Base-by-base conservation (phyloP, 2,888 invertebrate species). In the Mythimna loreyi region DNA sequence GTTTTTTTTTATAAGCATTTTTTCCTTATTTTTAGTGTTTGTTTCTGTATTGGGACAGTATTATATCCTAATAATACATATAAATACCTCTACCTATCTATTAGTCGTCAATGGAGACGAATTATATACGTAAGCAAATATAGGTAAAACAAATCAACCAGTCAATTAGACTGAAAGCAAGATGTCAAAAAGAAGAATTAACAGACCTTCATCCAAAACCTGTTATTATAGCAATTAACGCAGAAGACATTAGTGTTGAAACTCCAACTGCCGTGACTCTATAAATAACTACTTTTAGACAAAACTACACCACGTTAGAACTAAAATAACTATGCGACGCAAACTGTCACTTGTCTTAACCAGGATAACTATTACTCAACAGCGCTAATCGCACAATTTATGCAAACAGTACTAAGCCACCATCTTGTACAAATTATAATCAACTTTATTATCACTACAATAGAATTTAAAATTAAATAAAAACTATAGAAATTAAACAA, bases 281-380 rank as follows among this genome's bases (percentile, higher is more conserved):
- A 36, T 50, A 80, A 75, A 65, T 80, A 80, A 47, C 61, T 19
- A 3, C 16, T 11, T 53, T 52, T 16, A 70, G 30, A 23, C 55
- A 23, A 19, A 68, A 68, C 25, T 33, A n/a, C 16, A 33, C 25
- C 30, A 77, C 23, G 0, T 33, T 71, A 25, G n/a, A 53, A 53
- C 61, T 62, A 52, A 62, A 56, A 73, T 52, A 73, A 63, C 73
- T 45, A 40, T 70, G 61, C 6, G 28, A 56, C 50, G 28, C 47
- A 61, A 80, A 69, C 70, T 65, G 75, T 72, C 80, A 82, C 58
- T 66, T 52, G 56, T 79, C 69, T 59, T 70, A 79, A 75, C 56
- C 49, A 67, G 85, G 66, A 82, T 82, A 84, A 82, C 85, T 75
- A 75, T 81, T 67, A 82, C 59, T 82, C 80, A 79, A 82, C 70